Evolutionary conservation across 2,888 invertebrate genomes (phyloP), one percentile per base, ranked within the genome.

Genomic region (Eupsilia transversa): DNA sequence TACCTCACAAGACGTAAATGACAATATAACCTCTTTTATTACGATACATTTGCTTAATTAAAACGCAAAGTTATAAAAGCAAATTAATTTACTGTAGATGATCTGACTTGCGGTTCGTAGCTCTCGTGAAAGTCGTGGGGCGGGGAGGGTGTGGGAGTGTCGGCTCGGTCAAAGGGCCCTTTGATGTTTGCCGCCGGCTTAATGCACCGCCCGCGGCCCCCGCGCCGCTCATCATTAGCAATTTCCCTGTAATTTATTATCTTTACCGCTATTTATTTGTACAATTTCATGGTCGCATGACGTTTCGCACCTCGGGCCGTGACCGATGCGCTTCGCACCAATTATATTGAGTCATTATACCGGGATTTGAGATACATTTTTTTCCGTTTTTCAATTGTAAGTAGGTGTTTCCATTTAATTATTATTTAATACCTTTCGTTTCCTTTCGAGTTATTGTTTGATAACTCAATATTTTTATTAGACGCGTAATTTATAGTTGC

Each of bases 161-260:
- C 96, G 96, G 96, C 95, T 92, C 96, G 95, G 96, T 96, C 96
- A 96, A 96, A 96, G 96, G 92, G 94, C 93, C 93, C 96, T 96
- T 96, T 96, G 96, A 96, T 96, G 96, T 96, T 95, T 96, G 96
- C 96, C 96, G 96, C 94, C 94, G 96, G 95, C 96, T 96, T 96
- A 96, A 96, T 96, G 96, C 96, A 96, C 95, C 96, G 95, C 96
- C 95, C 95, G 94, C 95, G 94, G 93, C 85, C 91, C 95, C 94
- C 94, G 93, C 93, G 89, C 93, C 94, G 91, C 94, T 95, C 96
- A 95, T 96, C 96, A 96, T 96, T 96, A 96, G 95, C 96, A 96
- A 96, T 96, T 96, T 96, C 95, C 96, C 95, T 92, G 94, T 96
- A 95, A 96, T 96, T 96, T 96, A 96, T 96, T 96, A 96, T 95